Evolutionary conservation across 2,113 vertebrate species (phyloP).

Genomic region (Pardalotus punctatus): DNA sequence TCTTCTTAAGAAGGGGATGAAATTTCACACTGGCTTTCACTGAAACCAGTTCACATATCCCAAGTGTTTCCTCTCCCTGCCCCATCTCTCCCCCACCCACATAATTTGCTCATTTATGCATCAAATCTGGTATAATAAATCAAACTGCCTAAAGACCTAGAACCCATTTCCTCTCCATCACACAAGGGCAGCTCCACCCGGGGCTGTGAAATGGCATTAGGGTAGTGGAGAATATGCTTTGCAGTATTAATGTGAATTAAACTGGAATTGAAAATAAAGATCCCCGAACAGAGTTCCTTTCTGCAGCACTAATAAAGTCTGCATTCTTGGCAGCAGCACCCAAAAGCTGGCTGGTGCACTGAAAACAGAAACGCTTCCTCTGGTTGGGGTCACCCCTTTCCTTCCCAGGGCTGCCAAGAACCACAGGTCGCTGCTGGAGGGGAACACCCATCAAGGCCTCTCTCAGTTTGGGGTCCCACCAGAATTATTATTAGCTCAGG

Average conservation of each 20-base stretch:
- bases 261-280: slow-evolving; percentile 15
- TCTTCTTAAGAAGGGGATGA: neutral
- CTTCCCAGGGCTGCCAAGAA: slow-evolving; percentile 22
- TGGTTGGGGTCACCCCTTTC: neutral
- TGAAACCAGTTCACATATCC: neutral
- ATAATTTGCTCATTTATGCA: neutral
- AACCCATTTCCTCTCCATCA: neutral
- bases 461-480: neutral
- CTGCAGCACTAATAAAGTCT: slow-evolving; percentile 29
- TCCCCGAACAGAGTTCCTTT: neutral
- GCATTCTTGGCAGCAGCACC: slow-evolving; percentile 22
- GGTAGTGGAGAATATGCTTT: neutral
- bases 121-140: neutral
- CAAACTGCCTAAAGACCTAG: neutral
- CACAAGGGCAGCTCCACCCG: neutral
- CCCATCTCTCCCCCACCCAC: neutral
- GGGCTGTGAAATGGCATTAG: neutral
- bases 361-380: slow-evolving; percentile 29
- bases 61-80: neutral
- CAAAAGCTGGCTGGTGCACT: neutral
- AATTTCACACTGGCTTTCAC: slow-evolving; percentile 4
- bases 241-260: slow-evolving; percentile 20
- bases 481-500: neutral
- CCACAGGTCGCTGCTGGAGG: neutral
- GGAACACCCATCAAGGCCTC: neutral